A percentile compares a stretch with the other conserved stretches of the same genome.
These are phyloP conservation scores for Eurystomus glaucurus DNA, from an alignment of 2,797 vertebrate species.

Conservation along the genomic window DNA sequence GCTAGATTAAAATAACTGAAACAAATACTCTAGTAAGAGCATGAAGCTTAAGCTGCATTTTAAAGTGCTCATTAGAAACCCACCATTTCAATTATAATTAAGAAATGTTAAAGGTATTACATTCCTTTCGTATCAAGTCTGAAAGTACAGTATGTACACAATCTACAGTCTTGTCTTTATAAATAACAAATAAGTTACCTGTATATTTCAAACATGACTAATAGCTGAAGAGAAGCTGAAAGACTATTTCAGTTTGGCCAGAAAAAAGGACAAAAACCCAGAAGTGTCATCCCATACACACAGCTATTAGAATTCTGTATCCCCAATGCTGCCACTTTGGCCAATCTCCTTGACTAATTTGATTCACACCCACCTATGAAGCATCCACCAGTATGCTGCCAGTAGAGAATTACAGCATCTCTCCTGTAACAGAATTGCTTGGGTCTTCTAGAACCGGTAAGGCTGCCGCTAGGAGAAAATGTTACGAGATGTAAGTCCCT, in stretches of 20 bases:
- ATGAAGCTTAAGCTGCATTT: conserved; percentile 36
- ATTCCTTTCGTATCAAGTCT: conserved; percentile 50
- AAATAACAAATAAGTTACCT: conserved; percentile 55
- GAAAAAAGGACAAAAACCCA: not conserved
- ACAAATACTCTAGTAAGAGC: not conserved
- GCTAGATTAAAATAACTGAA: conserved; percentile 4
- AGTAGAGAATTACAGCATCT: conserved; percentile 7
- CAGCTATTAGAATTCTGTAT: not conserved
- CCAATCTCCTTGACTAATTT: conserved; percentile 39
- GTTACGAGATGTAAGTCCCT: not conserved
- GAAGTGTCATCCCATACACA: not conserved
- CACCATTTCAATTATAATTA: conserved; percentile 22
- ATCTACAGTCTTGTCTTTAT: conserved; percentile 49
- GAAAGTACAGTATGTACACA: conserved; percentile 55
- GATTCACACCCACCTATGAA: conserved; percentile 43
- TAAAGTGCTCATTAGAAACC: conserved; percentile 58
- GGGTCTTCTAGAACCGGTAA: conserved; percentile 28
- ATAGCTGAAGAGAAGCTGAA: not conserved
- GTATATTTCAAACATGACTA: not conserved
- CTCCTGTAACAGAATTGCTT: conserved; percentile 35
- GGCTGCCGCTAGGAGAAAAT: not conserved
- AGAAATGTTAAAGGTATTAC: conserved; percentile 48
- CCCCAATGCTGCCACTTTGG: not conserved
- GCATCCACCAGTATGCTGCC: not conserved
- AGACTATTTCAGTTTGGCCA: not conserved